These are phyloP conservation scores for Conopomorpha cramerella DNA, from an alignment of 1,140 invertebrate species.

Conservation along the genomic window DNA sequence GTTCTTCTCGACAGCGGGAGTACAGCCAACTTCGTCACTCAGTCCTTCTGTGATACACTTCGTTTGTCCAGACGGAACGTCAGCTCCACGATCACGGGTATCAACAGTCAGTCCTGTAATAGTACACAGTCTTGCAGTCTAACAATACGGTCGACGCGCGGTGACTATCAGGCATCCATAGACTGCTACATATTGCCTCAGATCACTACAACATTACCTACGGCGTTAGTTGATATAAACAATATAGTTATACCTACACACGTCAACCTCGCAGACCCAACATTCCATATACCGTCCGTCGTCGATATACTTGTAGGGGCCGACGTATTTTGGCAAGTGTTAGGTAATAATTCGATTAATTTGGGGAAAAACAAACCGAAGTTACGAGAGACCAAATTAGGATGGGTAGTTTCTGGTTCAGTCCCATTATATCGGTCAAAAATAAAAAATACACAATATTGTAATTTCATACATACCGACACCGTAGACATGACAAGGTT, in stretches of 20 bases:
- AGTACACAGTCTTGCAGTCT: conserved; percentile 12
- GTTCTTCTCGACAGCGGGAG: conserved; percentile 4
- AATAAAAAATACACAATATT: background rate
- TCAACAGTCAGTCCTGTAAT: conserved; percentile 8
- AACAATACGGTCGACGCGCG: conserved; percentile 7
- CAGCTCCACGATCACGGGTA: conserved; percentile 5
- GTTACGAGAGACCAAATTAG: conserved; percentile 10
- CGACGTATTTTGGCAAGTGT: conserved; percentile 15
- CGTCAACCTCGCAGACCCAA: background rate
- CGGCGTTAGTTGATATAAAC: background rate
- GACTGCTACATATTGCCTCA: conserved; percentile 1
- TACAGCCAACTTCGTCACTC: conserved; percentile 10
- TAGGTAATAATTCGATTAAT: conserved; percentile 8
- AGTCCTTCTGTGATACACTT: conserved; percentile 3
- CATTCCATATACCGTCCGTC: conserved; percentile 6
- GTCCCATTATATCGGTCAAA: background rate
- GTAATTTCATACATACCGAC: background rate
- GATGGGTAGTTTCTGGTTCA: conserved; percentile 14
- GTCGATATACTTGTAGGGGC: conserved; percentile 13
- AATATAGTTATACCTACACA: background rate
- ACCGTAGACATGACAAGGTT: conserved; percentile 4
- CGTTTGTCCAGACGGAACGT: background rate
- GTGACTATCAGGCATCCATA: conserved; percentile 4
- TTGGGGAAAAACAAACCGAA: conserved; percentile 12
- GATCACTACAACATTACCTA: background rate